A percentile compares a stretch with the other conserved stretches of the same genome.
These are phyloP conservation scores for Lithophane semibrunnea DNA, from an alignment of 2,888 invertebrate species.

Conservation along the genomic window DNA sequence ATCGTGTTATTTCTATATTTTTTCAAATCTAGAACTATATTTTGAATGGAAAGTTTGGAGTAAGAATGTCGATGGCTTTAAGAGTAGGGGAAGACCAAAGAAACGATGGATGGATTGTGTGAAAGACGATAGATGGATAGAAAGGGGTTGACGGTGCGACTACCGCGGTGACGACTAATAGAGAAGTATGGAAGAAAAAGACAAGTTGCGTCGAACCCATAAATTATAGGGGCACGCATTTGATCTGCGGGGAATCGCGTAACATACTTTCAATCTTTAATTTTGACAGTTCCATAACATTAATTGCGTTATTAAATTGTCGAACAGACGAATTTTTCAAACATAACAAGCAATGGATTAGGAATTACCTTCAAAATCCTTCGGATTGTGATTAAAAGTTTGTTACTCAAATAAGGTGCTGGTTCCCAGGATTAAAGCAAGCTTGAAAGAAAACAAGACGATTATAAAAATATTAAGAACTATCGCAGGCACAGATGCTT, in stretches of 20 bases:
- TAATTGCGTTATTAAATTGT: neutral
- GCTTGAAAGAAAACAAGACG: neutral
- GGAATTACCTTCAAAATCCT: neutral
- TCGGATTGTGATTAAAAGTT: too few relatives aligned
- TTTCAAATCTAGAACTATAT: slow-evolving; percentile 17
- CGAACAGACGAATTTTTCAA: neutral
- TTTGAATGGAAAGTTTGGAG: neutral
- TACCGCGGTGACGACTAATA: neutral
- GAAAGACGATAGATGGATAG: neutral
- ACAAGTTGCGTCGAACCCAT: too few relatives aligned
- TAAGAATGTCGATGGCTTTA: neutral
- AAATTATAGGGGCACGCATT: neutral
- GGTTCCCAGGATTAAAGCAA: neutral
- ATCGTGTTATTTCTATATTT: slow-evolving; percentile 28
- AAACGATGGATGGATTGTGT: neutral
- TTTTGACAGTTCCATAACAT: neutral
- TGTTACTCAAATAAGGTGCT: neutral
- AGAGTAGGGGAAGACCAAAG: neutral
- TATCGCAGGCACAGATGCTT: slow-evolving; percentile 30
- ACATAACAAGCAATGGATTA: neutral
- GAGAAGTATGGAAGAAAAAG: neutral
- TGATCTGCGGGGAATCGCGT: neutral
- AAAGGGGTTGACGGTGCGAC: too few relatives aligned
- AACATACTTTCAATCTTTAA: neutral
- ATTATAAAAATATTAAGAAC: neutral